These are phyloP conservation scores for Cinclus mexicanus DNA, from an alignment of 2,113 vertebrate species.

Conservation along the genomic window DNA sequence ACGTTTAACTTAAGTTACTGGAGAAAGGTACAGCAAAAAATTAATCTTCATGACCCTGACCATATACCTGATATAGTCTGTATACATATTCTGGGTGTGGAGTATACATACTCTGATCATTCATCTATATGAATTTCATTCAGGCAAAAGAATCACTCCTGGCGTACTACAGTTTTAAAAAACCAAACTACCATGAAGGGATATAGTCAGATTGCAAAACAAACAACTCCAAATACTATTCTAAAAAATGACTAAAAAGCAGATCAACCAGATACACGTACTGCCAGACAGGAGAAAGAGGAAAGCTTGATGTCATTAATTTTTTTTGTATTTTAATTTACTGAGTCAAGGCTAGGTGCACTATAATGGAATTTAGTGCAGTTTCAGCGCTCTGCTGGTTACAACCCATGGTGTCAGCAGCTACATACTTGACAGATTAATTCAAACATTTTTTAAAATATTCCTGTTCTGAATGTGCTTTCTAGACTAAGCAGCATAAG, in stretches of 20 bases:
- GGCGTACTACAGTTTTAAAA: background rate
- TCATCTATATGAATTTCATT: background rate
- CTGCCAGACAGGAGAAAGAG: background rate
- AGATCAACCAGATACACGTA: background rate
- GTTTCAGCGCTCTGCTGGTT: background rate
- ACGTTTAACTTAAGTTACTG: background rate
- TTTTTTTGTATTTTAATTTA: background rate
- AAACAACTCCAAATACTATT: background rate
- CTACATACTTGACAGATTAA: background rate
- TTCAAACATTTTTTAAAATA: background rate
- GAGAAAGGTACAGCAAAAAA: background rate
- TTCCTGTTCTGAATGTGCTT: background rate
- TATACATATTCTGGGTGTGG: no score
- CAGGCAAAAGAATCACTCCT: background rate
- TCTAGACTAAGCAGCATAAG: background rate
- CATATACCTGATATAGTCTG: background rate
- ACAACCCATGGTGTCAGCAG: background rate
- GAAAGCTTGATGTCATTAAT: background rate
- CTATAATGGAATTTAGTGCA: background rate
- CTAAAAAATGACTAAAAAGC: background rate
- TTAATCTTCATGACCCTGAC: background rate
- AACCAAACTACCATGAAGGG: background rate
- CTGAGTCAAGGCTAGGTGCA: background rate
- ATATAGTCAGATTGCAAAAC: conserved; percentile 20
- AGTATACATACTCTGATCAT: no score